Evolutionary conservation across 2,888 invertebrate genomes (phyloP).

Genomic region (Gasteruption jaculator): DNA sequence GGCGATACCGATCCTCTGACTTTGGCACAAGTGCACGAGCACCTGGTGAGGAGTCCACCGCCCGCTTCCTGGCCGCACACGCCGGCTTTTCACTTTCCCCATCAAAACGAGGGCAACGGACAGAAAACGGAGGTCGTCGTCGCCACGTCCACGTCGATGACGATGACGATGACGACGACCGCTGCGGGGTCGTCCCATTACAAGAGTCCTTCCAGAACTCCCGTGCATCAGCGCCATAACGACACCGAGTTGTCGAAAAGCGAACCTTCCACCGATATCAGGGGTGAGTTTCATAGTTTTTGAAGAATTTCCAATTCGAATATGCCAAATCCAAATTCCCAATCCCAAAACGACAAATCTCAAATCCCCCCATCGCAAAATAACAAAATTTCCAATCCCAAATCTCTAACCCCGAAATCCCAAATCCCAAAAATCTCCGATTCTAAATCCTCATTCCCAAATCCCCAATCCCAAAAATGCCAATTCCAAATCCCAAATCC

Average conservation of each 20-base stretch:
- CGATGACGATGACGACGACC: no score
- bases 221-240: conserved; percentile 30
- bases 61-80: conserved; percentile 71
- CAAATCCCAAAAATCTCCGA: no score
- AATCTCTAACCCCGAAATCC: no score
- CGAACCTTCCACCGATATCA: conserved; percentile 43
- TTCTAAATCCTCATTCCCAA: no score
- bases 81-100: conserved; percentile 59
- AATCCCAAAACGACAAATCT: no score
- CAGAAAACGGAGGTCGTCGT: no score
- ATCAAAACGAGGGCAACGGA: conserved; percentile 51
- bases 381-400: no score
- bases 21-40: conserved; percentile 75
- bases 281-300: conserved; percentile 32
- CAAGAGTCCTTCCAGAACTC: conserved; percentile 39
- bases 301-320: background rate
- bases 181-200: conserved; percentile 30
- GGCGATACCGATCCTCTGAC: conserved; percentile 69
- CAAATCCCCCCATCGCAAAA: no score
- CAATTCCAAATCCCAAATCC: no score
- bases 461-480: no score
- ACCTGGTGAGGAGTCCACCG: conserved; percentile 77
- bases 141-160: conserved; percentile 13
- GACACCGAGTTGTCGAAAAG: conserved; percentile 42
- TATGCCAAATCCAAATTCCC: no score